Percentiles rank a stretch among this genome's conserved stretches.
These are phyloP conservation scores for Xiphophorus couchianus DNA, from an alignment of 2,113 vertebrate species.

Conservation along the genomic window DNA sequence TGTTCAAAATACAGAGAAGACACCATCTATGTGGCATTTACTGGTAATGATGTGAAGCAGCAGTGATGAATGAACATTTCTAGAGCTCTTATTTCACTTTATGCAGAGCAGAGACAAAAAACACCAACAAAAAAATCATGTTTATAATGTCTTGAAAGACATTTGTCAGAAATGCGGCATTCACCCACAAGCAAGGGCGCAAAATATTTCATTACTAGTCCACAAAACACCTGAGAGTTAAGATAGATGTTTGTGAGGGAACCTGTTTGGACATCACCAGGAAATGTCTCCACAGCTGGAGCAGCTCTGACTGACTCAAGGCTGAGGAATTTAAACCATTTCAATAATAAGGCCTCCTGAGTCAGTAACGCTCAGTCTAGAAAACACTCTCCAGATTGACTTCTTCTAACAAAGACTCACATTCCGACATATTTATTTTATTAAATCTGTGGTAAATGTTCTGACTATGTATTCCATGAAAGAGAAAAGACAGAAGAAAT, in stretches of 20 bases:
- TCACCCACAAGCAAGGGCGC: not conserved
- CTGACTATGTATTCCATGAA: not conserved
- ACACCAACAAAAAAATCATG: not conserved
- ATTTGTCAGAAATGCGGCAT: not conserved
- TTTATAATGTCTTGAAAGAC: not conserved
- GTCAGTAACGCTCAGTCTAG: slow-evolving; percentile 34
- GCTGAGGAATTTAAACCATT: slow-evolving; percentile 65
- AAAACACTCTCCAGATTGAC: slow-evolving; percentile 28
- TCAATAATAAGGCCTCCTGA: slow-evolving; percentile 32
- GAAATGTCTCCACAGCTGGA: slow-evolving; percentile 65
- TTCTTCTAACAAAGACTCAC: slow-evolving; percentile 2
- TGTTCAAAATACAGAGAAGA: slow-evolving; percentile 37
- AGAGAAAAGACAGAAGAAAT: not conserved
- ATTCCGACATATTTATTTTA: not conserved
- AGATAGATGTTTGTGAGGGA: slow-evolving; percentile 12
- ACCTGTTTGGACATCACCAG: slow-evolving; percentile 48
- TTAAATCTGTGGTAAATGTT: not conserved
- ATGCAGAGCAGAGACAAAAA: slow-evolving; percentile 1
- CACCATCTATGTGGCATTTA: slow-evolving; percentile 33
- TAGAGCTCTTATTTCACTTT: slow-evolving; percentile 14
- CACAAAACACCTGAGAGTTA: not conserved
- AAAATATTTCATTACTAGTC: slow-evolving; percentile 5
- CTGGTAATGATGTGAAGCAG: slow-evolving; percentile 15
- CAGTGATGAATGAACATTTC: slow-evolving; percentile 30
- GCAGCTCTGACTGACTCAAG: slow-evolving; percentile 34